A percentile compares a stretch with the other conserved stretches of the same genome.
These are phyloP conservation scores for Lophius piscatorius DNA, from an alignment of 2,113 vertebrate genomes.

Conservation along the genomic window DNA sequence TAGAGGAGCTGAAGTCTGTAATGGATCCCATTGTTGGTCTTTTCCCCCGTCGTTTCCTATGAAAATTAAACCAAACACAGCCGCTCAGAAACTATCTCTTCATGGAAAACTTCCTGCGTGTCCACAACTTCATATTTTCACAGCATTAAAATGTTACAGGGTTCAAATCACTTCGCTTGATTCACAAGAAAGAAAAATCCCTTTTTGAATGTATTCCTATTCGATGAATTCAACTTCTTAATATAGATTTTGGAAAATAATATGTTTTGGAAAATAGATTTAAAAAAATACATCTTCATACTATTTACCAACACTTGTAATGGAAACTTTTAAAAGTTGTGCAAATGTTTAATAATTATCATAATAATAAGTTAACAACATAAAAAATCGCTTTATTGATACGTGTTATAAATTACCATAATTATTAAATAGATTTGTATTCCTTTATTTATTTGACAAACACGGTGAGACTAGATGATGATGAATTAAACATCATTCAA, in stretches of 20 bases:
- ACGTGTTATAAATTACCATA: too few relatives aligned
- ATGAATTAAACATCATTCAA: conserved; percentile 36
- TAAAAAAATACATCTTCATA: too few relatives aligned
- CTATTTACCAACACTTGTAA: too few relatives aligned
- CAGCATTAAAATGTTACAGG: conserved; percentile 1
- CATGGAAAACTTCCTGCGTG: conserved; percentile 50
- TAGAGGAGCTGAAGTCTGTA: conserved; percentile 98
- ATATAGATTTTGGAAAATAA: too few relatives aligned
- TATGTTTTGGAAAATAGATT: too few relatives aligned
- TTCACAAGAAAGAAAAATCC: too few relatives aligned
- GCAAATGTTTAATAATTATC: too few relatives aligned
- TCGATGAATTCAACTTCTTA: neutral
- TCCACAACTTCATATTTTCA: conserved; percentile 35
- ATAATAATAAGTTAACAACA: too few relatives aligned
- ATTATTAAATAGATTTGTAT: too few relatives aligned
- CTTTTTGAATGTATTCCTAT: neutral
- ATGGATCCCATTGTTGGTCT: conserved; percentile 99
- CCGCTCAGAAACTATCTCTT: conserved; percentile 52
- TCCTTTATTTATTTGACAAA: too few relatives aligned
- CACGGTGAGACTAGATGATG: conserved; percentile 8
- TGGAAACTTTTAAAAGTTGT: too few relatives aligned
- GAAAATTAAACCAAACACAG: conserved; percentile 71
- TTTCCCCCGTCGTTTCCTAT: conserved; percentile 97
- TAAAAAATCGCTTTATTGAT: too few relatives aligned
- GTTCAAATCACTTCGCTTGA: conserved; percentile 17